Conservation (phyloP, 2,113 vertebrate genomes). For the Tyrannus savana region DNA sequence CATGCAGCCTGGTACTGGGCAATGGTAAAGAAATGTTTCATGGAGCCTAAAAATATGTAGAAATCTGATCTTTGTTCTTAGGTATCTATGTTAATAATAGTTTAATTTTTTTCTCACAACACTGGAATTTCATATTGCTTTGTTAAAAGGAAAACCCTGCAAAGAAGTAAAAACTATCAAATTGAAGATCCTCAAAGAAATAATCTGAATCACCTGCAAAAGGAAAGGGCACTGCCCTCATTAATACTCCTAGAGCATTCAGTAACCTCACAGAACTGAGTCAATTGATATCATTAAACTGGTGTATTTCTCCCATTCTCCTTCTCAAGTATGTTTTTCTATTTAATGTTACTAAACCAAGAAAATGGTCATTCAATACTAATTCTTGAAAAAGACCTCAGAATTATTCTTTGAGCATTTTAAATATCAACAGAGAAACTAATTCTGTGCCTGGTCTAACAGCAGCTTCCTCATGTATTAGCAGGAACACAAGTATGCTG, state of each 20-base stretch:
- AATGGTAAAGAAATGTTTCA: background rate
- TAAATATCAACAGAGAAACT: background rate
- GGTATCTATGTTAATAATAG: background rate
- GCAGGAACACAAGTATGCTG: background rate
- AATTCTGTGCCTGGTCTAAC: background rate
- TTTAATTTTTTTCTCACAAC: background rate
- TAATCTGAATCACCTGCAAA: conserved; percentile 33
- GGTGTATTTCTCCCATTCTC: background rate
- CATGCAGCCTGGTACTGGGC: background rate
- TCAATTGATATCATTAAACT: conserved; percentile 48
- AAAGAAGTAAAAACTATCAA: conserved; percentile 31
- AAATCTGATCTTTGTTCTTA: conserved; percentile 7
- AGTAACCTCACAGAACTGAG: background rate
- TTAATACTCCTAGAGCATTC: conserved; percentile 2
- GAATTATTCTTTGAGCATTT: conserved; percentile 54
- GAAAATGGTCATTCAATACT: conserved; percentile 19
- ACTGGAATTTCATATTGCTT: background rate
- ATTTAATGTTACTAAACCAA: conserved; percentile 17
- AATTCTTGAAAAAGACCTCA: conserved; percentile 24
- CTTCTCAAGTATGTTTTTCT: background rate
- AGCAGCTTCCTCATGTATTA: background rate
- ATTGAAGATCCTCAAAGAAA: conserved; percentile 11
- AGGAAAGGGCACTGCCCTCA: conserved; percentile 1
- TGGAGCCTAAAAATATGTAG: background rate
- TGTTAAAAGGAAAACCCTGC: background rate